Percentiles rank a stretch among this genome's conserved stretches.
These are phyloP conservation scores for Dendrolimus punctatus DNA, from an alignment of 1,140 invertebrate genomes.

Conservation along the genomic window DNA sequence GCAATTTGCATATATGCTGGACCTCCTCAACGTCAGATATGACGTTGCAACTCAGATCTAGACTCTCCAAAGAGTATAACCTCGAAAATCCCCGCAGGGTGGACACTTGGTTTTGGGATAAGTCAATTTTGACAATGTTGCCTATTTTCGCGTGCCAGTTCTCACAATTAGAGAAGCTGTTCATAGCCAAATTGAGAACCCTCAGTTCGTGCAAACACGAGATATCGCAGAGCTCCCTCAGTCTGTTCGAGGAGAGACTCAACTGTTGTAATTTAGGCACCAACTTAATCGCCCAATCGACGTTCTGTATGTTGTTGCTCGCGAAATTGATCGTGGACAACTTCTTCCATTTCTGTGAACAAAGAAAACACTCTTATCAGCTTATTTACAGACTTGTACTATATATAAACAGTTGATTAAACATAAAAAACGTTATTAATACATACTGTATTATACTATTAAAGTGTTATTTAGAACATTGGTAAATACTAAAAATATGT, in stretches of 20 bases:
- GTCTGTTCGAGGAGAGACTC: constrained; percentile 83
- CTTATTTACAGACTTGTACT: not conserved
- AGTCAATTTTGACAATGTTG: constrained; percentile 89
- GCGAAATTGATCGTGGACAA: constrained; percentile 83
- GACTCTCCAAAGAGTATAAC: constrained; percentile 85
- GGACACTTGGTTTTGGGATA: constrained; percentile 89
- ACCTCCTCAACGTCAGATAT: constrained; percentile 88
- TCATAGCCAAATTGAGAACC: constrained; percentile 84
- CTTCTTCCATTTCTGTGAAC: constrained; percentile 76
- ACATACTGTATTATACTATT: too few species aligned
- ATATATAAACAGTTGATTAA: too few species aligned
- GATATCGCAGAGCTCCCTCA: constrained; percentile 83
- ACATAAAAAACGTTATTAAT: too few species aligned
- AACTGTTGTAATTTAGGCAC: constrained; percentile 83
- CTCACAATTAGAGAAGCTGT: constrained; percentile 79
- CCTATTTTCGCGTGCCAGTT: constrained; percentile 89
- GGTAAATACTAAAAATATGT: too few species aligned
- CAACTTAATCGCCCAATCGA: constrained; percentile 87
- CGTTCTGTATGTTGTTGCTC: constrained; percentile 82
- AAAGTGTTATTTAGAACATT: too few species aligned
- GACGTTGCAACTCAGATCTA: constrained; percentile 91
- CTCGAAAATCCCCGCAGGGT: constrained; percentile 85
- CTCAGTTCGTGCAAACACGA: constrained; percentile 84
- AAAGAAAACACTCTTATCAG: constrained; percentile 9
- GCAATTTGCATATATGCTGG: constrained; percentile 83